phyloP scores from a whole-genome alignment of 1,140 invertebrate species.

The Frieseomelitta varia region DNA sequence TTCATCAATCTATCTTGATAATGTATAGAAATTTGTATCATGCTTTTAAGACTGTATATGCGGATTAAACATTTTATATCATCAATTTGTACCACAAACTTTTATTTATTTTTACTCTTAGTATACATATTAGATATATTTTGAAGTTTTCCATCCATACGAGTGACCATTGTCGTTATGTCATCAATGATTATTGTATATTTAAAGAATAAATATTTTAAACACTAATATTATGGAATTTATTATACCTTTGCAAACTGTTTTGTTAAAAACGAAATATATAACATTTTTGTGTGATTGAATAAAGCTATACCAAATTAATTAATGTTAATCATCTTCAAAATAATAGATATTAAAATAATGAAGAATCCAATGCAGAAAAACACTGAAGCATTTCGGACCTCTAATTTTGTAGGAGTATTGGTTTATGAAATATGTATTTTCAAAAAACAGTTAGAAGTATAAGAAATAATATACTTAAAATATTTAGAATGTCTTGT shows the following conservation, averaged over 20 bases:
- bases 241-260: neutral
- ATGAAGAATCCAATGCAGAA: neutral
- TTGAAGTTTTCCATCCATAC: slow-evolving; percentile 50
- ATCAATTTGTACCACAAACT: slow-evolving; percentile 55
- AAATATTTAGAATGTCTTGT: neutral
- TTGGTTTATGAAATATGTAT: neutral
- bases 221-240: slow-evolving; percentile 49
- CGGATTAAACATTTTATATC: slow-evolving; percentile 62
- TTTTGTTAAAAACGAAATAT: neutral
- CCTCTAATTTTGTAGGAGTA: neutral
- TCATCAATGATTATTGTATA: slow-evolving; percentile 71
- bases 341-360: neutral
- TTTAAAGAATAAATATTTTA: slow-evolving; percentile 79
- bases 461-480: neutral
- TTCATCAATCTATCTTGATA: slow-evolving; percentile 37
- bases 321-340: neutral
- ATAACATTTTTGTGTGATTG: neutral
- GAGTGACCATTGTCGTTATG: slow-evolving; percentile 53
- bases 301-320: neutral
- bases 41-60: slow-evolving; percentile 53
- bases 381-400: neutral
- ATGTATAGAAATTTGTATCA: slow-evolving; percentile 56
- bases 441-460: neutral
- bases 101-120: slow-evolving; percentile 76
- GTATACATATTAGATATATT: slow-evolving; percentile 56